Base-by-base conservation (phyloP, 2,113 vertebrate genomes). In the Piaya cayana region DNA sequence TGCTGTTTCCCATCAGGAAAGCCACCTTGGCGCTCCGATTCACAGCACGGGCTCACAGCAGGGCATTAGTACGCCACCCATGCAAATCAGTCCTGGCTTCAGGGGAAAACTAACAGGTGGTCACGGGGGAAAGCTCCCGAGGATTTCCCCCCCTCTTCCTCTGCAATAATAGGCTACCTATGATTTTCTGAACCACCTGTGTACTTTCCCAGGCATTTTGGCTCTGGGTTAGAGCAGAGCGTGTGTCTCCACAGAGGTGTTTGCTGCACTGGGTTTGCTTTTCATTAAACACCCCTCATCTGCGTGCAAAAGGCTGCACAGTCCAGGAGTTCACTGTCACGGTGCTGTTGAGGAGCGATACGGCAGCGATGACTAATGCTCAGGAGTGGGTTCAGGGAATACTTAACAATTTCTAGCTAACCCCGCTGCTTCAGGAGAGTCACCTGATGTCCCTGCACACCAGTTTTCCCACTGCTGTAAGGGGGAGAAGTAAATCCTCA, bases 71-170 rank as follows among this genome's bases (percentile, higher is more conserved):
- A 16, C 23, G 64, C 32, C 32, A n/a, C 18, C 69, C 0, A 1
- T 25, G 75, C 72, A 86, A 80, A 88, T 43, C 90, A 68, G 4
- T 26, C 67, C 47, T 1, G 22, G 64, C 56, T 68, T 29, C 52
- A 22, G 80, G 72, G 88, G 95, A 95, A 97, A 96, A 78, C 21
- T 34, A 60, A 83, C 96, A 97, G 90, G 16, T 95, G 94, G 76
- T 23, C 56, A 59, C 0, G 0, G 64, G 27, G 29, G 34, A 88
- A 86, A 91, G 22, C 30, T 88, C 71, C 82, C 1, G 1, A 47
- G 43, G 9, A 2, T 76, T 82, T 58, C 58, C 39, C 36, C 34
- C 5, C 7, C 42, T 17, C 43, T 53, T 77, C 37, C 60, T 69
- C 70, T 58, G 13, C n/a, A 55, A 50, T 63, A 95, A 94, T 8